Evolutionary conservation across 2,113 vertebrate genomes (phyloP).

Genomic region (Casuarius casuarius): DNA sequence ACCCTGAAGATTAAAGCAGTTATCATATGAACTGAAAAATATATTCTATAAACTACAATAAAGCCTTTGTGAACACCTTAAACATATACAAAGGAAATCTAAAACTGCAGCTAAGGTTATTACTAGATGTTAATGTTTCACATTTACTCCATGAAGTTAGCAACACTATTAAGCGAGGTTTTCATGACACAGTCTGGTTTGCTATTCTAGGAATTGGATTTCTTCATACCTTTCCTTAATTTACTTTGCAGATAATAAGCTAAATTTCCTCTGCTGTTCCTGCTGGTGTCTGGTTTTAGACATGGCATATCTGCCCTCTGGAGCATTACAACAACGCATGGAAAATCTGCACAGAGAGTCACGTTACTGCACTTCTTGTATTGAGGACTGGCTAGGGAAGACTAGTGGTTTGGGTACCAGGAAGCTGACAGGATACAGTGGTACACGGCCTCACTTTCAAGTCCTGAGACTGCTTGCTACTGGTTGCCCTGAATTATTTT

Average conservation of each 20-base stretch:
- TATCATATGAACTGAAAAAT: neutral
- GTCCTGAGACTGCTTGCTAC: neutral
- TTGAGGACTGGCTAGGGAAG: neutral
- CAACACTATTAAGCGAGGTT: neutral
- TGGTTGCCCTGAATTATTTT: neutral
- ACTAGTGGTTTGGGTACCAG: neutral
- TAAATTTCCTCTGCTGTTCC: neutral
- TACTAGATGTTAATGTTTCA: neutral
- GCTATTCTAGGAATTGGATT: conserved; percentile 11
- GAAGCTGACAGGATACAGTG: neutral
- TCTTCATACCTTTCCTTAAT: neutral
- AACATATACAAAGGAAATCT: neutral
- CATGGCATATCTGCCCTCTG: neutral
- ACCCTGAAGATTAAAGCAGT: conserved; percentile 20
- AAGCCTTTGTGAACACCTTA: neutral
- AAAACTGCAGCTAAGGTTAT: neutral
- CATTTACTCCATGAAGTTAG: neutral
- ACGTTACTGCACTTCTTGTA: neutral
- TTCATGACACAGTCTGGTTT: neutral
- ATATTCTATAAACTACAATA: neutral
- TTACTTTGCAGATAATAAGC: conserved; percentile 12
- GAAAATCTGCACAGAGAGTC: neutral
- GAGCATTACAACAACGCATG: rapidly evolving
- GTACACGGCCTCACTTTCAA: neutral
- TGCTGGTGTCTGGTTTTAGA: neutral